These are phyloP conservation scores for Psittacula echo DNA, from an alignment of 2,797 vertebrate genomes.

Conservation along the genomic window DNA sequence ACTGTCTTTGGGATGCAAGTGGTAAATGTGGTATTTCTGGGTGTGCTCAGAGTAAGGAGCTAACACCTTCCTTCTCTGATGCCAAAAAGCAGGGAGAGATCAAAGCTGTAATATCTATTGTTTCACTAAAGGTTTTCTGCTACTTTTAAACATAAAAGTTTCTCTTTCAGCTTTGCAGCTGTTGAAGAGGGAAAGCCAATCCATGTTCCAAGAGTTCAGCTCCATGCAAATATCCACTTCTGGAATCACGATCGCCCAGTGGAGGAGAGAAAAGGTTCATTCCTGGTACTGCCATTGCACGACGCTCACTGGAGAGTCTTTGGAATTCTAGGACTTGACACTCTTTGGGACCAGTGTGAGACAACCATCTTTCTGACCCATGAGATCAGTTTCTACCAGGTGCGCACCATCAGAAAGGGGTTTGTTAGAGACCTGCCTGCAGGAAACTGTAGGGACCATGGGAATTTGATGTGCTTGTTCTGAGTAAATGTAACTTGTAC, in stretches of 20 bases:
- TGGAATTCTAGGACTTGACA: conserved; percentile 80
- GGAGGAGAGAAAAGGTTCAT: conserved; percentile 70
- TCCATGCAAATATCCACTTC: conserved; percentile 79
- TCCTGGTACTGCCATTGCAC: conserved; percentile 79
- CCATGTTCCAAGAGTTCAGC: conserved; percentile 77
- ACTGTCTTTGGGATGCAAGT: neutral
- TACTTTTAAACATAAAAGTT: neutral
- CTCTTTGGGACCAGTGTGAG: conserved; percentile 66
- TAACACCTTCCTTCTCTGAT: neutral
- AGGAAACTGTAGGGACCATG: neutral
- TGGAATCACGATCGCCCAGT: conserved; percentile 69
- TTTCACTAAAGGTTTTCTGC: conserved; percentile 4
- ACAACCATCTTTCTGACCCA: conserved; percentile 75
- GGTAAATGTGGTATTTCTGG: neutral
- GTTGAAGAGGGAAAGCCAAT: conserved; percentile 76
- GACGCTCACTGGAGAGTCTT: conserved; percentile 74
- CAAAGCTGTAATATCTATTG: neutral
- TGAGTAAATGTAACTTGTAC: neutral
- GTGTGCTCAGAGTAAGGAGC: neutral
- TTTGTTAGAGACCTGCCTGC: neutral
- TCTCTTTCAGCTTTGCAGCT: conserved; percentile 76
- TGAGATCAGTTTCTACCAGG: conserved; percentile 82
- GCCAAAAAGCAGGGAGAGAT: neutral
- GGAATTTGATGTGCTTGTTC: neutral
- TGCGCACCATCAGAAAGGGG: conserved; percentile 10